phyloP scores from a whole-genome alignment of 2,113 vertebrate genomes.

The Vicugna pacos region DNA sequence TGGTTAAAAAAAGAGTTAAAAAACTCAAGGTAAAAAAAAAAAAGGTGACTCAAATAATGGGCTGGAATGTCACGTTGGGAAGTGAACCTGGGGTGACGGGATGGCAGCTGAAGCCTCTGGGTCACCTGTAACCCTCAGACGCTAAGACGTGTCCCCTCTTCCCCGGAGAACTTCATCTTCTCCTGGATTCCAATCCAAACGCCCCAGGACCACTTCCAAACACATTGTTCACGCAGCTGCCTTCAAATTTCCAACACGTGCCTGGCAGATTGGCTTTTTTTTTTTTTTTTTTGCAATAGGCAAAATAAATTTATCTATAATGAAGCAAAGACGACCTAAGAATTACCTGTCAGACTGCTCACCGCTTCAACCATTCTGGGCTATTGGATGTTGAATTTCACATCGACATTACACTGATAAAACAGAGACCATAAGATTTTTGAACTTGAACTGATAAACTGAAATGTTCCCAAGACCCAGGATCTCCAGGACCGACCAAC shows the following conservation, averaged over 20 bases:
- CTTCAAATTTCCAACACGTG: not conserved
- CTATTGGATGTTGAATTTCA: not conserved
- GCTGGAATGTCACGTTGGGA: not conserved
- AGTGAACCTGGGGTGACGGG: fast-evolving
- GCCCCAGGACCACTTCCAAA: not conserved
- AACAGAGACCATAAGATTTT: not conserved
- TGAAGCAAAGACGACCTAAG: not conserved
- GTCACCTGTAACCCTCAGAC: not conserved
- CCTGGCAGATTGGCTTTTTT: not conserved
- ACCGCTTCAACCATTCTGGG: not conserved
- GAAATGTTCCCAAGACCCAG: not conserved
- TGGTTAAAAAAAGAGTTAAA: not conserved
- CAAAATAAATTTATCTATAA: not conserved
- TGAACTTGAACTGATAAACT: not conserved
- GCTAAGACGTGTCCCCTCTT: not conserved
- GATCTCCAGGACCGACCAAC: not conserved
- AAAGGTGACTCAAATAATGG: too few relatives aligned
- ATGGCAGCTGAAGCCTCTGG: fast-evolving
- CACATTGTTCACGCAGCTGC: not conserved
- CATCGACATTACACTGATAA: not conserved
- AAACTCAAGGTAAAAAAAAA: not conserved
- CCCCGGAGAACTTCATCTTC: not conserved
- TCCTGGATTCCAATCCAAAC: not conserved
- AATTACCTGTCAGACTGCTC: not conserved
- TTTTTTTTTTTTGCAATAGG: not conserved